Base-by-base conservation (phyloP, 1,140 invertebrate species). In the Magallana ariakensis region DNA sequence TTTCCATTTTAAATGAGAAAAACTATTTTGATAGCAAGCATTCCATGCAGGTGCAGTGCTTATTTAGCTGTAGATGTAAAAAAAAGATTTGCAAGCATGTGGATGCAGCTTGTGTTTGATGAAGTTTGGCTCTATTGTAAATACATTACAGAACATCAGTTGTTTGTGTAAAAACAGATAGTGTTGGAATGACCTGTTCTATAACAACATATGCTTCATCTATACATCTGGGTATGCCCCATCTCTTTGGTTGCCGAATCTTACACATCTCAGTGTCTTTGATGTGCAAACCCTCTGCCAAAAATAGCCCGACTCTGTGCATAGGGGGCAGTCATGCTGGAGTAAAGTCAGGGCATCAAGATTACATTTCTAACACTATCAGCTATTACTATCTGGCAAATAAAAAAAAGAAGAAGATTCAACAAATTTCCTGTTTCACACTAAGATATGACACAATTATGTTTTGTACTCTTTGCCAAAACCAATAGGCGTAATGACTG, bases 151-250 rank as follows among this genome's bases (percentile, higher is more conserved):
- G 33, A 75, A 75, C 66, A 75, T 75, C 26, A 75, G 22, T 26
- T 75, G 66, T 75, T 75, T 75, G 10, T 46, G 66, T 26, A 75
- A 75, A 75, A 75, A 75, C 66, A 75, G 66, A 75, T 75, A 75
- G 22, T 75, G 58, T 60, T 60, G 58, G 58, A 60, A 60, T 60
- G 58, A 60, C 58, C 58, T 60, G 58, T 75, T 75, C 19, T 75
- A 75, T 75, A 19, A 75, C 33, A 75, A 75, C 66, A 75, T 22
- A 75, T 75, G 66, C 19, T 75, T 75, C 66, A 75, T 33, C 19
- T 33, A 33, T 26, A 75, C 66, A 75, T 75, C 66, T 10, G 26
- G 33, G 66, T 75, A 46, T 46, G 26, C 66, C 66, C 22, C 33
- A 75, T 75, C 15, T 13, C 22, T 46, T 75, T 26, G 22, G 22